phyloP scores from a whole-genome alignment of 2,888 invertebrate genomes.

The Polydrusus cervinus region DNA sequence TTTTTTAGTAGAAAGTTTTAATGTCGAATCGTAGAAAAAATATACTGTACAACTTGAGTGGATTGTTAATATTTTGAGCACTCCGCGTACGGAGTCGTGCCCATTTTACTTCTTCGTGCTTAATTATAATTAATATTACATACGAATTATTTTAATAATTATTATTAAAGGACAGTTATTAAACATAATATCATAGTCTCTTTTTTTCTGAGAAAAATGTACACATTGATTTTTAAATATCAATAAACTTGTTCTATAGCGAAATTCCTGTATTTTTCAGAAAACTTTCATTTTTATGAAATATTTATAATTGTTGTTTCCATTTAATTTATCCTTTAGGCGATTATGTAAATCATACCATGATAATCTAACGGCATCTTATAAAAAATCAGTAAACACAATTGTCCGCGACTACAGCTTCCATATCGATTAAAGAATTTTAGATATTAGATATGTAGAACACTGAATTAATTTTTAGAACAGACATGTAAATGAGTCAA shows the following conservation, averaged over 20 bases:
- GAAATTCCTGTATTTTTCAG: not conserved
- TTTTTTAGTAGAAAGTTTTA: too few species aligned
- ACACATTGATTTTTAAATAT: too few species aligned
- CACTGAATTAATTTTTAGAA: constrained; percentile 40
- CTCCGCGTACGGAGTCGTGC: too few species aligned
- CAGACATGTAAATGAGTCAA: constrained; percentile 15
- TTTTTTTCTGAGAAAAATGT: too few species aligned
- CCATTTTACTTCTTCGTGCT: too few species aligned
- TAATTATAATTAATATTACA: too few species aligned
- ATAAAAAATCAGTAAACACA: constrained; percentile 6
- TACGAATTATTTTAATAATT: too few species aligned
- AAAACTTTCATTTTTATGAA: not conserved
- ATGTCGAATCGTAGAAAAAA: too few species aligned
- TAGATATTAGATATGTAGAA: constrained; percentile 26
- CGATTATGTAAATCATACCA: constrained; percentile 7
- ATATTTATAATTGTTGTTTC: not conserved
- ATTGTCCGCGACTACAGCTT: not conserved
- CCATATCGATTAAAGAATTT: constrained; percentile 3
- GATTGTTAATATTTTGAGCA: too few species aligned
- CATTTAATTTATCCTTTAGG: not conserved
- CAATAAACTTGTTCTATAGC: not conserved
- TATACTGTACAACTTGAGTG: too few species aligned
- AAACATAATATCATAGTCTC: too few species aligned
- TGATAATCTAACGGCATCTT: not conserved
- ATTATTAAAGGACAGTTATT: too few species aligned